Percentiles rank a stretch among this genome's conserved stretches.
Conservation (phyloP, 1,140 invertebrate species). For the Drosophila seguyi region DNA sequence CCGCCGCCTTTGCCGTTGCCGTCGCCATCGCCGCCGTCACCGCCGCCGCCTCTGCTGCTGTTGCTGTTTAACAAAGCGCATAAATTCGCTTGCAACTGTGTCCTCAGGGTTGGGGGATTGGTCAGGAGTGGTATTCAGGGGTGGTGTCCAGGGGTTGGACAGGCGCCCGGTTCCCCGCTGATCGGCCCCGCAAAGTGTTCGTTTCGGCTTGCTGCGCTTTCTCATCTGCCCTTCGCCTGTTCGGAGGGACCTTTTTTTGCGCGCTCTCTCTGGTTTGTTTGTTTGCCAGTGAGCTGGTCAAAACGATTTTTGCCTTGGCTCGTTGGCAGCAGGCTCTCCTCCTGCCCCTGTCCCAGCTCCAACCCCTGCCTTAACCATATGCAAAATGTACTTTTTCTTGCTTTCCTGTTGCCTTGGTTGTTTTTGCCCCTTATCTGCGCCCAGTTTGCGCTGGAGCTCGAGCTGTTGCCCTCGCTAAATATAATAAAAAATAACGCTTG, state of each 20-base stretch:
- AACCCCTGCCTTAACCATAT: conserved; percentile 65
- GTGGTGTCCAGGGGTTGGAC: conserved; percentile 1
- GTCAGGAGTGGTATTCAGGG: conserved; percentile 1
- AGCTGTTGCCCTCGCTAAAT: conserved; percentile 56
- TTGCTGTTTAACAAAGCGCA: conserved; percentile 83
- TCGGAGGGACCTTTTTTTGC: conserved; percentile 37
- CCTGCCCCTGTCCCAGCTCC: neutral
- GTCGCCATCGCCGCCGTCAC: conserved; percentile 18
- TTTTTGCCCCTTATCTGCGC: conserved; percentile 66
- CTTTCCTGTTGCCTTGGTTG: conserved; percentile 28
- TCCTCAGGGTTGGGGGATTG: conserved; percentile 51
- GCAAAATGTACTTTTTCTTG: conserved; percentile 74
- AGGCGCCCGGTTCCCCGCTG: conserved; percentile 3
- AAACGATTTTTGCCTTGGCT: conserved; percentile 74
- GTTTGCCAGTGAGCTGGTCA: conserved; percentile 77
- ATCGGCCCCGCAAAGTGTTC: conserved; percentile 57
- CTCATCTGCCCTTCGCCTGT: conserved; percentile 76
- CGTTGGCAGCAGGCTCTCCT: conserved; percentile 16
- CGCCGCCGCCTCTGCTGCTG: conserved; percentile 47
- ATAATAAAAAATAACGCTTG: conserved; percentile 84
- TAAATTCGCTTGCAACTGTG: conserved; percentile 83
- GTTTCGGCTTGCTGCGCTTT: conserved; percentile 73
- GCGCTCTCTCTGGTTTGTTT: conserved; percentile 53
- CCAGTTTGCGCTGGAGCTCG: conserved; percentile 13
- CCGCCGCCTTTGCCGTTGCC: conserved; percentile 24